Evolutionary conservation across 2,888 invertebrate genomes (phyloP).

Genomic region (Sphaeridia pumilis): DNA sequence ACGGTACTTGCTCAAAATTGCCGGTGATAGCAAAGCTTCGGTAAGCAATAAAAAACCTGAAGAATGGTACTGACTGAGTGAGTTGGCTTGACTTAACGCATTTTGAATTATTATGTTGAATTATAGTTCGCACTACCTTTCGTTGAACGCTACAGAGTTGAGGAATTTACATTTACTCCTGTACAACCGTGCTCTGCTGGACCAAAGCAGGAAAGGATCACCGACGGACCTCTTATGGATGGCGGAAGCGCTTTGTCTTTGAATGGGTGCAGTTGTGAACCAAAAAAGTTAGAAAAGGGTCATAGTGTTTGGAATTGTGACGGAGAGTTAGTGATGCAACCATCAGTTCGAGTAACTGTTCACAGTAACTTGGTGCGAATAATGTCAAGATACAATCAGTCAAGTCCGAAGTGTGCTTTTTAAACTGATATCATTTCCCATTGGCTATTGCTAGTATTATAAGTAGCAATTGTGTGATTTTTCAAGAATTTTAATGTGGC

Average conservation of each 20-base stretch:
- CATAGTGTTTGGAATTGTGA: conserved; percentile 70
- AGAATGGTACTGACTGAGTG: no score
- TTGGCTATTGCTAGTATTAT: no score
- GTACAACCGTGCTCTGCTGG: conserved; percentile 34
- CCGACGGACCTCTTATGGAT: conserved; percentile 16
- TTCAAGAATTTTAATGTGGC: no score
- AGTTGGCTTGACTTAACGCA: no score
- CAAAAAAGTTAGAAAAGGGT: conserved; percentile 24
- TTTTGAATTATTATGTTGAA: no score
- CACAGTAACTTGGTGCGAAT: conserved; percentile 33
- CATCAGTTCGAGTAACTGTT: conserved; percentile 33
- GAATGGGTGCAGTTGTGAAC: conserved; percentile 29
- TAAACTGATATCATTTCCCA: no score
- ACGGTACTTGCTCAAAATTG: conserved; percentile 52
- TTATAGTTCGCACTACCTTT: conserved; percentile 60
- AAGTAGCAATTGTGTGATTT: no score
- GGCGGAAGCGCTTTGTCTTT: conserved; percentile 22
- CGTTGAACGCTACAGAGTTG: conserved; percentile 60
- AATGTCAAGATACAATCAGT: conserved; percentile 22
- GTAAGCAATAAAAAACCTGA: no score
- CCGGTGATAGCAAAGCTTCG: conserved; percentile 52
- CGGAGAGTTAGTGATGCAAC: conserved; percentile 50
- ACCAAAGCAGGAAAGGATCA: conserved; percentile 7
- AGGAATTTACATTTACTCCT: conserved; percentile 57
- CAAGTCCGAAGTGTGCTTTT: no score